phyloP scores from a whole-genome alignment of 2,888 invertebrate genomes.

The Cheilosia pagana region DNA sequence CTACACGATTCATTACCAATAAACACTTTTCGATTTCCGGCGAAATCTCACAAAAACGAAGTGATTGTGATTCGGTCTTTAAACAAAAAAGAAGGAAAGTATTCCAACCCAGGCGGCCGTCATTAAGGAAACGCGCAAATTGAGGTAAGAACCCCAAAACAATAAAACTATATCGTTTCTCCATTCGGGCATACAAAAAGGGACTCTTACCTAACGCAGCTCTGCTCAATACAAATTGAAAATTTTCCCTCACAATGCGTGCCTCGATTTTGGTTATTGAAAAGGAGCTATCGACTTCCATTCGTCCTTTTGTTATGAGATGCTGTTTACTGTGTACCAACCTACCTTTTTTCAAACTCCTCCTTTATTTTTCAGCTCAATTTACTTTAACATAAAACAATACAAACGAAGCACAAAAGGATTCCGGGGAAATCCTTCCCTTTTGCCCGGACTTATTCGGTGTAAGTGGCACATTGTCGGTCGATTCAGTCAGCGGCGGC shows the following conservation, averaged over 20 bases:
- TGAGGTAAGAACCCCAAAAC: slow-evolving; percentile 62
- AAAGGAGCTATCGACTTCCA: slow-evolving; percentile 58
- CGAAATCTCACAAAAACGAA: slow-evolving; percentile 1
- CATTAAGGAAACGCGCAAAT: slow-evolving; percentile 70
- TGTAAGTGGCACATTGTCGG: slow-evolving; percentile 37
- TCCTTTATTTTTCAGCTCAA: slow-evolving; percentile 16
- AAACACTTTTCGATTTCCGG: slow-evolving; percentile 47
- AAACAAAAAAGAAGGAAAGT: not conserved
- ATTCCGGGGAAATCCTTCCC: not conserved
- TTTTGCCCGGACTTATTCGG: not conserved
- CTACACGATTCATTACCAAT: slow-evolving; percentile 56
- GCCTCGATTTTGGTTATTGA: slow-evolving; percentile 62
- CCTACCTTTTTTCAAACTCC: slow-evolving; percentile 7
- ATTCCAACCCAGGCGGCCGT: slow-evolving; percentile 40
- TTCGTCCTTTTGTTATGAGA: not conserved
- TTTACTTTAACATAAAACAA: slow-evolving; percentile 51
- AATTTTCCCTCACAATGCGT: slow-evolving; percentile 29
- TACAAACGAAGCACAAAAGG: slow-evolving; percentile 28
- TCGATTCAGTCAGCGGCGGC: not conserved
- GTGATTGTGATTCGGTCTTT: slow-evolving; percentile 24
- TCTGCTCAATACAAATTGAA: slow-evolving; percentile 37
- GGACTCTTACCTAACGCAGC: slow-evolving; percentile 48
- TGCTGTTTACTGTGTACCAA: not conserved
- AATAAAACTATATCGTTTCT: slow-evolving; percentile 68
- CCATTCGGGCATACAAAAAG: slow-evolving; percentile 58